Percentiles rank a stretch among this genome's conserved stretches.
phyloP scores from a whole-genome alignment of 1,140 invertebrate species.

The Pygmarrhopalites habei region DNA sequence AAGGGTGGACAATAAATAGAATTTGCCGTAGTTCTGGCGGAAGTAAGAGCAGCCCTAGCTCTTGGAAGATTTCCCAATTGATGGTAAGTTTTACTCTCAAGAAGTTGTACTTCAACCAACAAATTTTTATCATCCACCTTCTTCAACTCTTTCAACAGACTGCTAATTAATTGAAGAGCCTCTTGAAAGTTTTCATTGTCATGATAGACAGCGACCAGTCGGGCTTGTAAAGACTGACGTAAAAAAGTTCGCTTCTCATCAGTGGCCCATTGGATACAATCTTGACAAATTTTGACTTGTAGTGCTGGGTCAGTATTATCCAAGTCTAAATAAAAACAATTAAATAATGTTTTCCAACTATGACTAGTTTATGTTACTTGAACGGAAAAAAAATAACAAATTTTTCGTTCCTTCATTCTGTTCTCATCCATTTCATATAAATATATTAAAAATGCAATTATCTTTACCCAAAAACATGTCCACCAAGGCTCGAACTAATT shows the following conservation, averaged over 20 bases:
- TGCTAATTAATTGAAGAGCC: slow-evolving; percentile 72
- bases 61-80: slow-evolving; percentile 93
- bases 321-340: no score
- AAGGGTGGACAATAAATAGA: slow-evolving; percentile 98
- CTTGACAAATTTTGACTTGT: slow-evolving; percentile 62
- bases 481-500: slow-evolving; percentile 89
- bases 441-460: no score
- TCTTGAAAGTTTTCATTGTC: slow-evolving; percentile 85
- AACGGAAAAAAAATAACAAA: no score
- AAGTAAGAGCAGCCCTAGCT: slow-evolving; percentile 92
- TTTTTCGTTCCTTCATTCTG: no score
- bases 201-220: slow-evolving; percentile 88
- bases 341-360: no score
- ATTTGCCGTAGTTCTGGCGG: slow-evolving; percentile 96
- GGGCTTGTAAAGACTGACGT: slow-evolving; percentile 87
- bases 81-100: slow-evolving; percentile 99
- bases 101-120: slow-evolving; percentile 87
- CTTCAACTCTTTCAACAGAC: slow-evolving; percentile 87
- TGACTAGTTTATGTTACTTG: no score
- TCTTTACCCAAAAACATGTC: slow-evolving; percentile 97
- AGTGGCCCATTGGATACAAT: slow-evolving; percentile 99
- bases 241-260: slow-evolving; percentile 94
- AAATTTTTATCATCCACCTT: slow-evolving; percentile 99
- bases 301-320: slow-evolving; percentile 79
- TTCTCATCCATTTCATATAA: no score